phyloP scores from a whole-genome alignment of 2,888 invertebrate species.

The Ennomos erosarius region DNA sequence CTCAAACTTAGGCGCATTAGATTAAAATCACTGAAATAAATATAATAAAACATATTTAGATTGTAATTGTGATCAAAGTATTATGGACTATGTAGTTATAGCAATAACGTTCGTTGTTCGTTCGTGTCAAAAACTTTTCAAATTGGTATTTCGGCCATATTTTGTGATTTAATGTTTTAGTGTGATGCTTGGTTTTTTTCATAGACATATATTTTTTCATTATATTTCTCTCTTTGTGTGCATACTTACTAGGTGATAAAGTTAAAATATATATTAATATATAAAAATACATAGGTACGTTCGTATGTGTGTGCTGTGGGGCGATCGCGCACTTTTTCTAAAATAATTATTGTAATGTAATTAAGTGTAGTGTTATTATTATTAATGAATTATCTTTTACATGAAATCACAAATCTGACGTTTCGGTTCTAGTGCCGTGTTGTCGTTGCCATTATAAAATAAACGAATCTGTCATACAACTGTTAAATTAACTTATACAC shows the following conservation, averaged over 20 bases:
- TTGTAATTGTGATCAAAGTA: conserved; percentile 77
- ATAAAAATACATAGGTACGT: conserved; percentile 49
- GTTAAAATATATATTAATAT: conserved; percentile 43
- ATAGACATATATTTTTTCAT: conserved; percentile 21
- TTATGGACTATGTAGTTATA: conserved; percentile 75
- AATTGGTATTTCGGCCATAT: conserved; percentile 49
- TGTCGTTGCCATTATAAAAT: conserved; percentile 46
- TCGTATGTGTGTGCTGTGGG: conserved; percentile 60
- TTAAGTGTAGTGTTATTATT: conserved; percentile 78
- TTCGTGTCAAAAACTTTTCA: conserved; percentile 37
- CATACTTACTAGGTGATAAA: conserved; percentile 58
- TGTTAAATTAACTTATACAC: conserved; percentile 9
- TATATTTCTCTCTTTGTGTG: conserved; percentile 49
- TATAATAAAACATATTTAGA: conserved; percentile 52
- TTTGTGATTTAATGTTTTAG: conserved; percentile 62
- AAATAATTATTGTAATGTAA: conserved; percentile 65
- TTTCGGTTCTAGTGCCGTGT: conserved; percentile 59
- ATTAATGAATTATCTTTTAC: conserved; percentile 74
- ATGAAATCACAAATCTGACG: conserved; percentile 78
- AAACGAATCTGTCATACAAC: conserved; percentile 2
- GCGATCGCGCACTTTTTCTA: conserved; percentile 72
- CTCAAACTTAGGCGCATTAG: conserved; percentile 48
- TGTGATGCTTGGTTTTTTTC: conserved; percentile 42
- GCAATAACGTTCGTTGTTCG: conserved; percentile 69
- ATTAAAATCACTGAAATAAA: conserved; percentile 33